Base-by-base conservation (phyloP, 1,140 invertebrate species). In the Phocides pigmalion region DNA sequence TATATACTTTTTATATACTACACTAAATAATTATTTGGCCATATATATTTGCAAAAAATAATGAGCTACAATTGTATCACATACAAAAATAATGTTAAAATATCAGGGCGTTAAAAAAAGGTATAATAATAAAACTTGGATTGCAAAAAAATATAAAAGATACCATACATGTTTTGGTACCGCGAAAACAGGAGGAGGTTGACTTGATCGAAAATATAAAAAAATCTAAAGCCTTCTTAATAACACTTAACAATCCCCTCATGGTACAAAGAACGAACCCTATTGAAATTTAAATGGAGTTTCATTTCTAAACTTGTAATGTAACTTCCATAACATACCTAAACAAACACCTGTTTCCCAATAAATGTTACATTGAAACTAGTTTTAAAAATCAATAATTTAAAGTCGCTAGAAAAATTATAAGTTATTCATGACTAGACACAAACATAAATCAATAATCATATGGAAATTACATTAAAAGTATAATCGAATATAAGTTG, bases 151-250 rank as follows among this genome's bases (percentile, higher is more conserved):
- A 69, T 19, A 64, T 42, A 71, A 67, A 70, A 65, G 72, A 76
- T 44, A 64, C 76, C 73, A 74, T 51, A 68, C 37, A 74, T 62
- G 74, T 75, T 54, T 74, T 79, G 61, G 68, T 75, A 72, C 66
- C 72, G 79, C 76, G 84, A 75, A 84, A 90, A 90, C 87, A 90
- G 87, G 87, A 87, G 87, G 87, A 90, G 87, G 87, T 87, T 76
- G 75, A 78, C 77, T 85, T 81, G 74, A 79, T 70, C 72, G 64
- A 71, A 81, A 77, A 77, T 74, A 74, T 74, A 64, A 77, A 78
- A 77, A 77, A 59, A 76, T 64, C 66, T 68, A 69, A 66, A 49
- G 42, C 66, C 12, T 71, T 73, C 35, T 19, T 42, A 41, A 66
- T 64, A 64, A 70, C 70, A 73, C 39, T 62, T 58, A 58, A 72